Conservation (phyloP, 2,888 invertebrate species). For the Ctena decussata region DNA sequence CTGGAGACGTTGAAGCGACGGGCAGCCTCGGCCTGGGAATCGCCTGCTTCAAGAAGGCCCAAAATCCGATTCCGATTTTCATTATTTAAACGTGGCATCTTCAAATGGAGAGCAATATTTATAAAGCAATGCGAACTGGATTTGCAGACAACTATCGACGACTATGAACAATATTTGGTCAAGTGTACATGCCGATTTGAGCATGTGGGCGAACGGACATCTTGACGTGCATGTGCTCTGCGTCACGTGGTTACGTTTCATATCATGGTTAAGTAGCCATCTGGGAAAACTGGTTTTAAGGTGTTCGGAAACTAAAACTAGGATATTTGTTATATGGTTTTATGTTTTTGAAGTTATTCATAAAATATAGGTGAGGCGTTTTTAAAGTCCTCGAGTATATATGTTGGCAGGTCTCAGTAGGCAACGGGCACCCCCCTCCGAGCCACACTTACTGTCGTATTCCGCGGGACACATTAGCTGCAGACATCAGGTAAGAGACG, state of each 20-base stretch:
- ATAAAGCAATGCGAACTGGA: background rate
- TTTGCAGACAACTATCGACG: background rate
- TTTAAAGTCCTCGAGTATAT: background rate
- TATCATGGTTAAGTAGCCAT: background rate
- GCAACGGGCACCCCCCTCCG: too few species aligned
- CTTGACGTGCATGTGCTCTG: background rate
- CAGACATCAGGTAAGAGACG: too few species aligned
- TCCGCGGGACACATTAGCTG: too few species aligned
- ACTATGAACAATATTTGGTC: background rate
- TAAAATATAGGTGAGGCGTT: background rate
- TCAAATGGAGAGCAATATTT: background rate
- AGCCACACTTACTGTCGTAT: too few species aligned
- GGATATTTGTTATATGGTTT: background rate
- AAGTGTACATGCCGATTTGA: too few species aligned
- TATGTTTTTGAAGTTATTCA: background rate
- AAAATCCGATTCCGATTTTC: slow-evolving; percentile 4
- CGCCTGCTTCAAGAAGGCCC: background rate
- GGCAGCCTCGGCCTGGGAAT: background rate
- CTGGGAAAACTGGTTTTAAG: background rate
- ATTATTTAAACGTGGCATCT: background rate
- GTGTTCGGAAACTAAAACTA: background rate
- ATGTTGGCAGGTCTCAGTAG: too few species aligned
- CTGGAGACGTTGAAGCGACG: background rate
- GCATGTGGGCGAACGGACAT: background rate
- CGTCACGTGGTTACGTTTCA: background rate